A percentile compares a stretch with the other conserved stretches of the same genome.
These are phyloP conservation scores for Alauda arvensis DNA, from an alignment of 2,797 vertebrate species.

Conservation along the genomic window DNA sequence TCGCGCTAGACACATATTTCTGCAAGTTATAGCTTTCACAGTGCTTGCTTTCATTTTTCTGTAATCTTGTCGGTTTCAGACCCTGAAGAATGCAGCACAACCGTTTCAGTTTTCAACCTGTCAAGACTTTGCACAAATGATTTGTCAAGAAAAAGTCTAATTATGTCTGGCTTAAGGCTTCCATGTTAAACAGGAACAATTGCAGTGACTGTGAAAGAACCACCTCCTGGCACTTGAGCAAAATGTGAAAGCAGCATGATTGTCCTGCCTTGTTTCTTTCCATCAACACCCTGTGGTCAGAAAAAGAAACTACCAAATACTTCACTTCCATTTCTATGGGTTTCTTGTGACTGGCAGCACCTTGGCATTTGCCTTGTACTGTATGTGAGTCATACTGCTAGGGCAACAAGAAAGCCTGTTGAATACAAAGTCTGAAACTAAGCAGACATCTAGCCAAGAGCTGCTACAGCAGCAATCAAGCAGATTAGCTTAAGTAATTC, in stretches of 20 bases:
- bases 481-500: conserved; percentile 38
- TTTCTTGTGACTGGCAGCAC: conserved; percentile 41
- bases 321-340: conserved; percentile 40
- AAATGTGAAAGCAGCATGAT: conserved; percentile 25
- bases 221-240: conserved; percentile 21
- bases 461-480: conserved; percentile 29
- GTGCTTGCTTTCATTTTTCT: conserved; percentile 46
- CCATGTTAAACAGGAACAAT: conserved; percentile 43
- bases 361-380: conserved; percentile 25
- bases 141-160: conserved; percentile 63
- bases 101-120: conserved; percentile 53
- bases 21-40: conserved; percentile 45
- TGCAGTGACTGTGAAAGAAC: conserved; percentile 32
- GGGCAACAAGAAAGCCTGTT: neutral
- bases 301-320: conserved; percentile 42
- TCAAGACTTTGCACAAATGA: conserved; percentile 55
- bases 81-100: conserved; percentile 44
- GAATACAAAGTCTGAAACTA: conserved; percentile 47
- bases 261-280: conserved; percentile 49
- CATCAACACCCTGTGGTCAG: conserved; percentile 32
- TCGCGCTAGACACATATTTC: neutral
- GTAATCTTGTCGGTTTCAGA: conserved; percentile 52
- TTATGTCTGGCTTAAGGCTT: conserved; percentile 50
- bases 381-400: neutral
- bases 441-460: conserved; percentile 28